Base-by-base conservation (phyloP, 2,113 vertebrate genomes). In the Hippocampus comes region DNA sequence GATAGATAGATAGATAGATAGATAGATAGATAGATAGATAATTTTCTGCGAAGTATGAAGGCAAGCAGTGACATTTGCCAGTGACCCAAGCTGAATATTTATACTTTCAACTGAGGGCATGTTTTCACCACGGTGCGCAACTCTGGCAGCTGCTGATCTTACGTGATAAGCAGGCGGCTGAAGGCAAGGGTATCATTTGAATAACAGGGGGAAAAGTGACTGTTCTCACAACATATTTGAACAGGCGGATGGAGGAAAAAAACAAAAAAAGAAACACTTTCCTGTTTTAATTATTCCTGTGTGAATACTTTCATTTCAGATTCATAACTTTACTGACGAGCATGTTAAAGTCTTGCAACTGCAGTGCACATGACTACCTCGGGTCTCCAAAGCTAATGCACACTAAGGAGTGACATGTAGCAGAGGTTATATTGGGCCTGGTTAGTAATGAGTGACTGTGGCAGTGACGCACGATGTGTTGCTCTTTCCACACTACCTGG, bases 401-500 rank as follows among this genome's bases (percentile, higher is more conserved):
- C 66, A 57, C 23, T n/a, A 78, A 77, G 42, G 20, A 53, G 77
- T 80, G 75, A 79, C 82, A 76, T 67, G 46, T 73, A 73, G 64
- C 79, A 71, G 78, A 23, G 77, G 86, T 84, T 86, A 86, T 85
- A 83, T 82, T 74, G 51, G 82, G 82, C 66, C 67, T 57, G 68
- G 82, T 85, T 85, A 88, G 86, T 91, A 85, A 87, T 82, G 87
- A 86, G 74, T 51, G 80, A 84, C 75, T 10, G 41, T 1, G 43
- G 53, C 34, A 5, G 17, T 87, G 86, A 82, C 81, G 72, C 81
- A 84, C 67, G 76, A 41, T 14, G 30, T 57, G 30, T 57, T 20
- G 51, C 73, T 80, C 82, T 87, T 89, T 90, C 86, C 87, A 90
- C 78, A 81, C 77, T 85, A 86, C 85, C 83, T 86, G 83, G 86